Evolutionary conservation across 2,113 vertebrate genomes (phyloP).

Genomic region (Numenius arquata): DNA sequence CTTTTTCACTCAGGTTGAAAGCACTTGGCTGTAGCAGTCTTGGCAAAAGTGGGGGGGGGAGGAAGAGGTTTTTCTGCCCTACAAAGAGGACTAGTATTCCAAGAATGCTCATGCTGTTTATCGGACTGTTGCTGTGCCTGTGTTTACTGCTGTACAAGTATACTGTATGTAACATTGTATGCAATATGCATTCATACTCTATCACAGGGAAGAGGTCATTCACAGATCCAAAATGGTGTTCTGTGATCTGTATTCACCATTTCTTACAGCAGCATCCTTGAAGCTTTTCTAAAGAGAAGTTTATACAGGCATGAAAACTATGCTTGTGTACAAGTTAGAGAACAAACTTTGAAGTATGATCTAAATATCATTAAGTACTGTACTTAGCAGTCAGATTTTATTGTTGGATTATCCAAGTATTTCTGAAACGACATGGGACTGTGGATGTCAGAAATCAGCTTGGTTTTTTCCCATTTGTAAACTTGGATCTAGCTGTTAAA

Average conservation of each 20-base stretch:
- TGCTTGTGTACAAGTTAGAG: not conserved
- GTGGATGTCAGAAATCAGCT: not conserved
- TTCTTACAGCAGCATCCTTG: not conserved
- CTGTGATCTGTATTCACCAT: not conserved
- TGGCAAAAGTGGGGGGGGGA: not conserved
- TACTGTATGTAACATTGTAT: not conserved
- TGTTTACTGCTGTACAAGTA: not conserved
- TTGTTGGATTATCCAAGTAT: not conserved
- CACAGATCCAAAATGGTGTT: not conserved
- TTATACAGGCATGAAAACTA: not conserved
- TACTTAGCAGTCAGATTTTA: not conserved
- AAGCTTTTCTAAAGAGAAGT: not conserved
- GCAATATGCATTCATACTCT: not conserved
- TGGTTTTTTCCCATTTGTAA: not conserved
- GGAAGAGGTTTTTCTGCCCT: not conserved
- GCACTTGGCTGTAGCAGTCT: not conserved
- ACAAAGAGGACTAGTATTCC: not conserved
- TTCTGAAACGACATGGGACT: not conserved
- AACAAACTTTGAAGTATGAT: not conserved
- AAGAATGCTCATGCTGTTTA: not conserved
- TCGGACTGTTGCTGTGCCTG: not conserved
- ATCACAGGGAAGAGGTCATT: not conserved
- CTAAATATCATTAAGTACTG: not conserved
- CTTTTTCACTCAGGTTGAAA: not conserved
- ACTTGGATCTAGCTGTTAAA: not conserved